Conservation (phyloP, 2,888 invertebrate species). For the Cephus nigrinus region DNA sequence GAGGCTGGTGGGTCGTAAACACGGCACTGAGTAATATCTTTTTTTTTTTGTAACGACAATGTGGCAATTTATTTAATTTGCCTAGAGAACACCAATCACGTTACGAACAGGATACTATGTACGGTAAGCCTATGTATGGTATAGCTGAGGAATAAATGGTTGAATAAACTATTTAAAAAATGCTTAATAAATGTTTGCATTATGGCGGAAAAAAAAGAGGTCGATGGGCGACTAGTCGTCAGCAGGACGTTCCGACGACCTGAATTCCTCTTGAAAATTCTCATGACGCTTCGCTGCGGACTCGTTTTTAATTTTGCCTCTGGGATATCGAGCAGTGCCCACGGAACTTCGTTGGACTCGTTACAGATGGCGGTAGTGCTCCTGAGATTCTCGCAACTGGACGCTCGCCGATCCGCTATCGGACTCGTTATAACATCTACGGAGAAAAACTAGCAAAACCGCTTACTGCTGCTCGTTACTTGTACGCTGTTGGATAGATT, state of each 20-base stretch:
- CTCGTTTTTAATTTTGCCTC: not conserved
- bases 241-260: not conserved
- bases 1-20: not conserved
- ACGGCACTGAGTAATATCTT: not conserved
- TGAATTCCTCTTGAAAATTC: not conserved
- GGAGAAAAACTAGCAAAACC: not conserved
- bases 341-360: not conserved
- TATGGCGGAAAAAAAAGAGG: not conserved
- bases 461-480: not conserved
- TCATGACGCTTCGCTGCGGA: not conserved
- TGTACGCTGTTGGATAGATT: not conserved
- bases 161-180: not conserved
- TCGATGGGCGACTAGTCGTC: not conserved
- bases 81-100: not conserved
- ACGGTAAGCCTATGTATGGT: not conserved
- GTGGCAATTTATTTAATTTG: not conserved
- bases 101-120: not conserved
- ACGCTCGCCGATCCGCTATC: not conserved
- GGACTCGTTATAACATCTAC: not conserved
- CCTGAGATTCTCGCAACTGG: not conserved
- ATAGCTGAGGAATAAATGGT: not conserved
- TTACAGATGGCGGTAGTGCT: not conserved
- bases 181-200: not conserved
- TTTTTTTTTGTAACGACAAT: not conserved
- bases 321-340: not conserved